Base-by-base conservation (phyloP, 2,797 vertebrate genomes). In the Gadopsis marmoratus region DNA sequence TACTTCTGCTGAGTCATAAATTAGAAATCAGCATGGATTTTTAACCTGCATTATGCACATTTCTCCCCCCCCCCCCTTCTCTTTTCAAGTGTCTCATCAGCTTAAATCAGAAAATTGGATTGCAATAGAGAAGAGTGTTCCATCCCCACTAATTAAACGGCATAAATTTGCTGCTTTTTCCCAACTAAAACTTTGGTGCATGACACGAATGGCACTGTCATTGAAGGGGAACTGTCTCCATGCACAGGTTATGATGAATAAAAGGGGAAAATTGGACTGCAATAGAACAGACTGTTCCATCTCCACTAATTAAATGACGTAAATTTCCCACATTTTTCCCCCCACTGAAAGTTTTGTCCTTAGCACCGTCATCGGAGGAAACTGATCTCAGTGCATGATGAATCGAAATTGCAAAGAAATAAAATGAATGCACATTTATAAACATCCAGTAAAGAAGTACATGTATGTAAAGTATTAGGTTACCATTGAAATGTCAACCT, bases 251-350 rank as follows among this genome's bases (percentile, higher is more conserved):
- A 70, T 51, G 37, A 74, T 76, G 70, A 89, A 74, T 81, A 73
- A 63, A 85, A 79, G 43, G 47, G 63, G 45, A 13, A 71, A 74
- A 81, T 63, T 72, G 69, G 71, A 69, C 50, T 45, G 61, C 55
- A 37, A 3, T 17, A 17, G 47, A 70, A 55, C 48, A 17, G 59
- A 70, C 41, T 63, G 47, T 60, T 84, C 74, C 74, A 82, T 86
- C 71, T 83, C 55, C 59, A 48, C 84, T 86, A 69, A 90, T 90
- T 85, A 85, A 85, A 87, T 76, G 17, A 82, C 76, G 86, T 86
- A 64, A 68, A 86, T 82, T 84, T 75, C 17, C 29, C 70, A 68
- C 60, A 69, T 61, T 68, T 35, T 70, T 69, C n/a, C 1, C 45
- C 21, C 33, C 61, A 14, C 43, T 63, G 79, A 76, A 82, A 76